Evolutionary conservation across 2,113 vertebrate genomes (phyloP), one percentile per base, ranked within the genome.

Genomic region (Geococcyx californianus): DNA sequence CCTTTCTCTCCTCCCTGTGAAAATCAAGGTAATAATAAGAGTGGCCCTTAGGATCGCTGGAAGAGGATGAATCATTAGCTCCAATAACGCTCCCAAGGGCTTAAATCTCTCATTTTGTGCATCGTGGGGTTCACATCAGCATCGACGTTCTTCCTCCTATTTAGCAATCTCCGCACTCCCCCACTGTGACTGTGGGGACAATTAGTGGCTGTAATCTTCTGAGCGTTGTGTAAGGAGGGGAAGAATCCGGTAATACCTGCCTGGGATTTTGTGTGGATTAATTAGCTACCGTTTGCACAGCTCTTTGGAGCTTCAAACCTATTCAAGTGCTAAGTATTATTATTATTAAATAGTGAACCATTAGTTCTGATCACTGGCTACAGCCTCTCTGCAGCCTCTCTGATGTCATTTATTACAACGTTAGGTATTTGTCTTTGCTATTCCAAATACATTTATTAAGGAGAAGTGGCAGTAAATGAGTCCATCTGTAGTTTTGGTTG

Each of bases 211-310:
- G 84, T 56, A 83, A 86, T 91, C 80, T 69, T 54, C 66, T 62
- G 40, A 79, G 52, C 11, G 2, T 34, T 5, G 52, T 33, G 54
- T 59, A 19, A 88, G 55, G 54, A 84, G 16, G 59, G 74, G 62
- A 59, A 62, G n/a, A 77, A 60, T 36, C 60, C 12, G 1, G 4
- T 42, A 73, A 81, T 44, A 87, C 81, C 77, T 91, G 90, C 64
- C 64, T 78, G 64, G 69, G 87, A 89, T 91, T 91, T 34, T 64
- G 69, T 52, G 51, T 47, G 60, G 40, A 84, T 96, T 95, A 95
- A 95, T 81, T 89, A 94, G 51, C 42, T 58, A 13, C 63, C 1
- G 2, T 89, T 96, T 80, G 77, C 81, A 70, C 26, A 73, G 90
- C 64, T 74, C 87, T 84, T 47, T 74, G 92, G 77, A 91, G 90